Evolutionary conservation across 2,888 invertebrate genomes (phyloP).

Genomic region (Protodeltote pygarga): DNA sequence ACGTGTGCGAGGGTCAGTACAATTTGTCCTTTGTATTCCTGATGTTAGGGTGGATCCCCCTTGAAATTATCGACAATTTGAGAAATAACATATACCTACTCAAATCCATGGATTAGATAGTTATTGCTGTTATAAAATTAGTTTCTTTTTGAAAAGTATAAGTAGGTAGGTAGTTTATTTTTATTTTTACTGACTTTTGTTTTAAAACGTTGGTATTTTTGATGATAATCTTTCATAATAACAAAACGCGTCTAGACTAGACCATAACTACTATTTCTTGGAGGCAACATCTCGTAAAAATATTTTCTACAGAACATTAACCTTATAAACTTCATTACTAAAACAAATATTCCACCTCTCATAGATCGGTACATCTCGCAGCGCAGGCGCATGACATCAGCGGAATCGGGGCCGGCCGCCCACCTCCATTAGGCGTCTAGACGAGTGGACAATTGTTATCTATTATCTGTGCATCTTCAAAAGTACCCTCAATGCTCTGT

Average conservation of each 20-base stretch:
- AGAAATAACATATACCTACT: not conserved
- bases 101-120: not conserved
- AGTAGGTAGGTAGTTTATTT: no score
- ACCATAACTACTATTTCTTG: not conserved
- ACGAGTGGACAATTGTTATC: slow-evolving; percentile 56
- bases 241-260: no score
- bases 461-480: slow-evolving; percentile 41
- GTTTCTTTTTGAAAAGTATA: no score
- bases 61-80: slow-evolving; percentile 13
- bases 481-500: slow-evolving; percentile 26
- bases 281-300: no score
- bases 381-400: slow-evolving; percentile 68
- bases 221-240: no score
- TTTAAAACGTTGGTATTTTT: no score
- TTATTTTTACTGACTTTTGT: no score
- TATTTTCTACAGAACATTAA: no score
- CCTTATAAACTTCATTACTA: slow-evolving; percentile 3
- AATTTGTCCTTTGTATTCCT: slow-evolving; percentile 31
- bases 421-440: slow-evolving; percentile 72
- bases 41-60: slow-evolving; percentile 22
- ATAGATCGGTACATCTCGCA: slow-evolving; percentile 33
- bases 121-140: no score
- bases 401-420: slow-evolving; percentile 71
- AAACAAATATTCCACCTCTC: slow-evolving; percentile 23
- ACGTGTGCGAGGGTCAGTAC: slow-evolving; percentile 38